Conservation (phyloP, 2,113 vertebrate genomes). For the Crotalus tigris region DNA sequence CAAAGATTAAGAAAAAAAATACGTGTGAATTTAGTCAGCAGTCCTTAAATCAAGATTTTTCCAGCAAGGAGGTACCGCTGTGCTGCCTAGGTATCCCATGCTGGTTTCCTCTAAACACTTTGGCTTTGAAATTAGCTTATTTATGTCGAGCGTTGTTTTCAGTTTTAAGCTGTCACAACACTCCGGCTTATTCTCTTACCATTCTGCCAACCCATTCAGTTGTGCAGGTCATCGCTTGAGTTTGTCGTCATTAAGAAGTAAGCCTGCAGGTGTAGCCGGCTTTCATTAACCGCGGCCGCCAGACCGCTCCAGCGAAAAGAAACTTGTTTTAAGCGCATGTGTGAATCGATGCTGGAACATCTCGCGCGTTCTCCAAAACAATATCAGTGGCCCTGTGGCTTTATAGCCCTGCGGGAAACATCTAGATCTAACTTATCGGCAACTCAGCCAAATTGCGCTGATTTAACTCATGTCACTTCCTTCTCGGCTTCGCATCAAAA, state of each 20-base stretch:
- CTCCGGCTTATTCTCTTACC: not conserved
- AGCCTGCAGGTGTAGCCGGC: not conserved
- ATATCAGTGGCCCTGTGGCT: conserved; percentile 48
- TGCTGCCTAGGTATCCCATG: not conserved
- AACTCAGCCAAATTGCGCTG: conserved; percentile 47
- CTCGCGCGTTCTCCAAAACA: not conserved
- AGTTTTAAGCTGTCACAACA: not conserved
- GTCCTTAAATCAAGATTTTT: not conserved
- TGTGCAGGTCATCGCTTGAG: not conserved
- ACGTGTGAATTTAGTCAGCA: not conserved
- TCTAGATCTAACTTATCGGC: conserved; percentile 76
- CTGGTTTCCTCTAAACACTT: not conserved
- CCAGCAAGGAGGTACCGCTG: not conserved
- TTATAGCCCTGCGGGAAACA: conserved; percentile 76
- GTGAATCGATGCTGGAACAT: not conserved
- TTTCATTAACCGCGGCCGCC: not conserved
- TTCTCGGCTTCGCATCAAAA: conserved; percentile 84
- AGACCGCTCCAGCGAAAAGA: not conserved
- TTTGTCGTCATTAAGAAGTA: not conserved
- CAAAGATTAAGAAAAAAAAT: not conserved
- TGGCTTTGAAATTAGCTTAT: not conserved
- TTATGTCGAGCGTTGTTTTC: not conserved
- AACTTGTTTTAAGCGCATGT: not conserved
- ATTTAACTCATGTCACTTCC: conserved; percentile 74
- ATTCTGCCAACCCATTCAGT: not conserved